Evolutionary conservation across 2,797 vertebrate genomes (phyloP).

Genomic region (Crenichthys baileyi): DNA sequence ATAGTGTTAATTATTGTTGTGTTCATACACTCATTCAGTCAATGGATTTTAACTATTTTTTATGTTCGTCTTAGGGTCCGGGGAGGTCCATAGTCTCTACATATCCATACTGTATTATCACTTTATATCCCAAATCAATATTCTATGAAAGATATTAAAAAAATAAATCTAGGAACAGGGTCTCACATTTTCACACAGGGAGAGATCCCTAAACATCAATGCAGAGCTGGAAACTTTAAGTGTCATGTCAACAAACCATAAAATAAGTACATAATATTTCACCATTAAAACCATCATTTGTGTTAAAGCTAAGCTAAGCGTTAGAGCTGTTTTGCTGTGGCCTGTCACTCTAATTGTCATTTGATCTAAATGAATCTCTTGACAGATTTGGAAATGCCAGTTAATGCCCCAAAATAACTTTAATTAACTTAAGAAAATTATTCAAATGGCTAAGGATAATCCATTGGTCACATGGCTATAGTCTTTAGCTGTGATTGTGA

Average conservation of each 20-base stretch:
- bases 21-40: too few species aligned
- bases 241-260: not conserved
- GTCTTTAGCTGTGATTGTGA: conserved; percentile 36
- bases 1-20: too few species aligned
- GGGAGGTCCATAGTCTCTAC: too few species aligned
- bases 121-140: not conserved
- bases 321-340: conserved; percentile 30
- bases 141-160: not conserved
- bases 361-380: conserved; percentile 51
- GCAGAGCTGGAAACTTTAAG: conserved; percentile 10
- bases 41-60: too few species aligned
- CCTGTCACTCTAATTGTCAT: conserved; percentile 46
- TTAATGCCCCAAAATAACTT: conserved; percentile 59
- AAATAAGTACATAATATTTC: conserved; percentile 19
- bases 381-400: conserved; percentile 62
- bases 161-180: not conserved
- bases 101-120: too few species aligned
- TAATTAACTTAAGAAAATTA: conserved; percentile 68
- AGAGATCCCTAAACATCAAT: not conserved
- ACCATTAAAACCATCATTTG: conserved; percentile 19
- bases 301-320: conserved; percentile 27
- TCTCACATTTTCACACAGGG: not conserved
- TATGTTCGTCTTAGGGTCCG: too few species aligned
- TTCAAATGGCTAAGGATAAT: conserved; percentile 48
- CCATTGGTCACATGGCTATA: conserved; percentile 35